A percentile compares a stretch with the other conserved stretches of the same genome.
These are phyloP conservation scores for Amblyopsis rosae DNA, from an alignment of 2,113 vertebrate genomes.

Conservation along the genomic window DNA sequence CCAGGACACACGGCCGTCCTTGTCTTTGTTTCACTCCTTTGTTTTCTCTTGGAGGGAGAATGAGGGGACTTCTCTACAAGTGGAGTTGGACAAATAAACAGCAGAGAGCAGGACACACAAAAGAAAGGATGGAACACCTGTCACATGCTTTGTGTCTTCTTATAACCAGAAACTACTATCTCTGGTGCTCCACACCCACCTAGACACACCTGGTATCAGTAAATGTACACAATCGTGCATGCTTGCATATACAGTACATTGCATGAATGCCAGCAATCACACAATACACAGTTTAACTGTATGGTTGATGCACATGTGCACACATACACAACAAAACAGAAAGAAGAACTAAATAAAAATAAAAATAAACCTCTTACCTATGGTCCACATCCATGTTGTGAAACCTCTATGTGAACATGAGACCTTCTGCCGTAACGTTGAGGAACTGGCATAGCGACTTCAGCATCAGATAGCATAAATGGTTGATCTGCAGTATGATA, in stretches of 20 bases:
- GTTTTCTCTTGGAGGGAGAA: slow-evolving; percentile 37
- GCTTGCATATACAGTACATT: background rate
- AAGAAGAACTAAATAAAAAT: background rate
- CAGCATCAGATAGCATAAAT: too few species aligned
- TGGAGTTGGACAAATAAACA: slow-evolving; percentile 65
- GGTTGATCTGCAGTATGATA: too few species aligned
- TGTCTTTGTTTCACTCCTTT: slow-evolving; percentile 55
- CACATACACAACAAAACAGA: background rate
- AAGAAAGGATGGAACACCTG: slow-evolving; percentile 65
- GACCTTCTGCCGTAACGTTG: too few species aligned
- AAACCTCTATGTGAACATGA: too few species aligned
- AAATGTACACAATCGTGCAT: slow-evolving; percentile 2
- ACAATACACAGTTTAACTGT: too few species aligned
- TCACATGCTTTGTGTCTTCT: slow-evolving; percentile 59
- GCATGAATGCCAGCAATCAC: background rate
- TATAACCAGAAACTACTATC: slow-evolving; percentile 42
- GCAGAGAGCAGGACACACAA: slow-evolving; percentile 56
- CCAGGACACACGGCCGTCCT: slow-evolving; percentile 40
- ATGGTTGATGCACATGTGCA: background rate
- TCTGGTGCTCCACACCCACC: slow-evolving; percentile 15
- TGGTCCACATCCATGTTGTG: too few species aligned
- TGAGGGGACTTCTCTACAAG: slow-evolving; percentile 38
- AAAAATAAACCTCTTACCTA: too few species aligned
- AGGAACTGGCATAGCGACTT: too few species aligned
- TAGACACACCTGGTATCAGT: background rate